Conservation (phyloP, 2,113 vertebrate species). For the Atractosteus spatula region DNA sequence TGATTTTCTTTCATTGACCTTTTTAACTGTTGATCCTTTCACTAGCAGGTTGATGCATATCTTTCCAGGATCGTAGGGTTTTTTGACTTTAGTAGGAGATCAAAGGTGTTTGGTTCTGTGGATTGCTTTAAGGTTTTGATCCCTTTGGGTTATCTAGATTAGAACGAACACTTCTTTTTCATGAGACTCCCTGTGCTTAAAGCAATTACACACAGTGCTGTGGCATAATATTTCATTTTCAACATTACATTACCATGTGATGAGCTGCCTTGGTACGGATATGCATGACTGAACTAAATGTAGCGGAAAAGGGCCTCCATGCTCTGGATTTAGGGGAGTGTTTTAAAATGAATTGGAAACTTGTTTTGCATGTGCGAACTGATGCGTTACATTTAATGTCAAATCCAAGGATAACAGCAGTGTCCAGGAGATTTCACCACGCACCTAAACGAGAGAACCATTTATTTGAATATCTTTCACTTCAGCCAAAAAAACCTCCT, state of each 20-base stretch:
- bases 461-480: too few species aligned
- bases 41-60: slow-evolving; percentile 29
- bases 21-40: slow-evolving; percentile 36
- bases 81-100: slow-evolving; percentile 47
- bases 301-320: too few species aligned
- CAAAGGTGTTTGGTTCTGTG: slow-evolving; percentile 51
- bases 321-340: too few species aligned
- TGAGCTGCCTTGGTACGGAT: slow-evolving; percentile 23
- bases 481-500: too few species aligned
- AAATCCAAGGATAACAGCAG: too few species aligned
- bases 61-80: slow-evolving; percentile 37
- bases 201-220: slow-evolving; percentile 71
- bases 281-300: too few species aligned
- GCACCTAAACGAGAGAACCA: too few species aligned
- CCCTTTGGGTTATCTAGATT: slow-evolving; percentile 54
- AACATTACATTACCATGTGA: slow-evolving; percentile 49
- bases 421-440: too few species aligned
- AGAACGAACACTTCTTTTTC: slow-evolving; percentile 60
- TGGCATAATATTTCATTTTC: slow-evolving; percentile 71
- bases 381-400: too few species aligned
- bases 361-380: too few species aligned
- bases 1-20: not conserved
- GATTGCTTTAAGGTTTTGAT: slow-evolving; percentile 45
- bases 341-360: too few species aligned
- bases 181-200: slow-evolving; percentile 69